These are phyloP conservation scores for Conus canariensis DNA, from an alignment of 2,888 invertebrate species.

Conservation along the genomic window DNA sequence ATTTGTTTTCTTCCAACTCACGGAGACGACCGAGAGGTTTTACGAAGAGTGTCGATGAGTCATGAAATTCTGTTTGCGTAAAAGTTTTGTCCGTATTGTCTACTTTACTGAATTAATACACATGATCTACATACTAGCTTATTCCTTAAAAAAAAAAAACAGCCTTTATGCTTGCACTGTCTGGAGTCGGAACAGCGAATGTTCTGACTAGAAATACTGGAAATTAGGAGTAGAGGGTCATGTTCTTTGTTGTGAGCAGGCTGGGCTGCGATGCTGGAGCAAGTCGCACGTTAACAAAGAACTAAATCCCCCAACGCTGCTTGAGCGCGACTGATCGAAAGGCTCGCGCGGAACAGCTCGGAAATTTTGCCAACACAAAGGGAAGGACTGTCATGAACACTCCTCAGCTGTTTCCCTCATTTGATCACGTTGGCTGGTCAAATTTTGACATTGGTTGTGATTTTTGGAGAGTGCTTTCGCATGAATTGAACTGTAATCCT, in stretches of 20 bases:
- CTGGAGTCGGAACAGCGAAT: background rate
- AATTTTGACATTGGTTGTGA: too few relatives aligned
- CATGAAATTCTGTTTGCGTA: slow-evolving; percentile 51
- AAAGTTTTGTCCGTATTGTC: slow-evolving; percentile 38
- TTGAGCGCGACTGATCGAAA: slow-evolving; percentile 7
- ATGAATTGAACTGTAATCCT: too few relatives aligned
- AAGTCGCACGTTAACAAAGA: background rate
- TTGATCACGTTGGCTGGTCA: background rate
- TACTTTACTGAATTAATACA: slow-evolving; percentile 47
- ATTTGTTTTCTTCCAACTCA: slow-evolving; percentile 60
- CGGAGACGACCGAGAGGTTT: slow-evolving; percentile 62
- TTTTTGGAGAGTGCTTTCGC: too few relatives aligned
- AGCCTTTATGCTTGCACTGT: background rate
- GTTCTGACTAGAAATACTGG: background rate
- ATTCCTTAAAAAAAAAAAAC: too few relatives aligned
- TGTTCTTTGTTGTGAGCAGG: slow-evolving; percentile 36
- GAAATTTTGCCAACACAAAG: slow-evolving; percentile 6
- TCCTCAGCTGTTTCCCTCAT: background rate
- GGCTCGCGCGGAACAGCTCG: background rate
- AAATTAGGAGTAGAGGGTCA: background rate
- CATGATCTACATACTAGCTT: background rate
- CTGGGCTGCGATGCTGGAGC: background rate
- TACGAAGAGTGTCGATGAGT: slow-evolving; percentile 67
- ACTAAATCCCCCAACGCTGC: background rate
- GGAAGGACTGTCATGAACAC: background rate